Evolutionary conservation across 1,140 invertebrate genomes (phyloP).

Genomic region (Coptotermes formosanus): DNA sequence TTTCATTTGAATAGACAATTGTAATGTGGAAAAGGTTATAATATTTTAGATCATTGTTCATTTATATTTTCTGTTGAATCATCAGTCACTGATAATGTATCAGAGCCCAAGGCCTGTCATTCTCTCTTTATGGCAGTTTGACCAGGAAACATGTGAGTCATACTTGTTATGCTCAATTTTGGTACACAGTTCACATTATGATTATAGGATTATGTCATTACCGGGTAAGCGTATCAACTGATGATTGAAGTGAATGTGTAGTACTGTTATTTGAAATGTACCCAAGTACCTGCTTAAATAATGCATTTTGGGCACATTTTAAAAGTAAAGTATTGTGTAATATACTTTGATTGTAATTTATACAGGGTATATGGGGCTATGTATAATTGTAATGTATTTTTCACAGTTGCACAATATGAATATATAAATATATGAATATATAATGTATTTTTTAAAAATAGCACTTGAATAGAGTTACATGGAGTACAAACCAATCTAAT

Average conservation of each 20-base stretch:
- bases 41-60: no score
- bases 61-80: no score
- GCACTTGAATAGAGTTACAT: background rate
- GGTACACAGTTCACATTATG: no score
- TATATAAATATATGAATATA: background rate
- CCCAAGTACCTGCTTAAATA: background rate
- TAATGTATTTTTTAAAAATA: constrained; percentile 18
- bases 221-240: background rate
- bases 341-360: background rate
- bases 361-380: constrained; percentile 15
- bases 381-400: constrained; percentile 11
- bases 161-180: no score
- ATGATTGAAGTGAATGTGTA: background rate
- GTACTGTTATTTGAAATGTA: constrained; percentile 4
- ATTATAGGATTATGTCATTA: no score
- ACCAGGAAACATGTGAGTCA: no score
- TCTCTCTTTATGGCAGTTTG: no score
- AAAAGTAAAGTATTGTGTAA: background rate
- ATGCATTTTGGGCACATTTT: constrained; percentile 12
- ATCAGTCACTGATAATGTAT: no score
- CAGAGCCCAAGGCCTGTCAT: no score
- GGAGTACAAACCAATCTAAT: background rate
- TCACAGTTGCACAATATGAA: constrained; percentile 15
- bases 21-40: no score
- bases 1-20: no score